Evolutionary conservation across 2,113 vertebrate genomes (phyloP), one percentile per base, ranked within the genome.

Genomic region (Marmota monax): DNA sequence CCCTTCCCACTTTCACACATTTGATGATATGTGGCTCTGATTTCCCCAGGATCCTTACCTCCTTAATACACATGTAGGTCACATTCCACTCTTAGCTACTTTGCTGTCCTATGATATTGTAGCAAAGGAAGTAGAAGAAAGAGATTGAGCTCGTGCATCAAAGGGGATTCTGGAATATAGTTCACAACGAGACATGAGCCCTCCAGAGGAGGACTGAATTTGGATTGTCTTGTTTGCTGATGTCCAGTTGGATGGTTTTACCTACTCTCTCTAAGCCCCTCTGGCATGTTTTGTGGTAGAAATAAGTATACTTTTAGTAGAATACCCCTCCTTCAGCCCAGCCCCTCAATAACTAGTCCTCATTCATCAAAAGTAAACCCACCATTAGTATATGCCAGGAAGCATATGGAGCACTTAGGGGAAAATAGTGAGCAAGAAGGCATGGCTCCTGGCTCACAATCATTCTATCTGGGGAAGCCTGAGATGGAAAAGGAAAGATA

Each of bases 241-340:
- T 65, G 65, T 88, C 8, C 23, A 42, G 11, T 34, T 58, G 37
- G 23, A 51, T 58, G 34, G n/a, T 5, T 42, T 88, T 12, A 51
- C 22, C 34, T 74, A 0, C 17, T 18, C 51, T 85, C 56, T 94
- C 73, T 93, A 29, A 86, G 53, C 20, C 67, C 58, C 39, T 96
- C 88, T 84, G 45, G 20, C 37, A n/a, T 76, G 8, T 3, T 92
- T 72, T 77, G 34, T 42, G 1, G 73, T 48, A 48, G 42, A 79
- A 92, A 37, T 34, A 94, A 83, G 83, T 32, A 4, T 56, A 2
- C 82, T 90, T 86, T 96, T 74, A 56, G 48, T 56, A 86, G 61
- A 86, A 45, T 8, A 34, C 8, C 65, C 11, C 4, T 91, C 14
- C 25, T 34, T 91, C 2, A n/a, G 18, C 87, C 32, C n/a, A 90